These are phyloP conservation scores for Brachionus manjavacas DNA, from an alignment of 1,140 invertebrate species.

Conservation along the genomic window DNA sequence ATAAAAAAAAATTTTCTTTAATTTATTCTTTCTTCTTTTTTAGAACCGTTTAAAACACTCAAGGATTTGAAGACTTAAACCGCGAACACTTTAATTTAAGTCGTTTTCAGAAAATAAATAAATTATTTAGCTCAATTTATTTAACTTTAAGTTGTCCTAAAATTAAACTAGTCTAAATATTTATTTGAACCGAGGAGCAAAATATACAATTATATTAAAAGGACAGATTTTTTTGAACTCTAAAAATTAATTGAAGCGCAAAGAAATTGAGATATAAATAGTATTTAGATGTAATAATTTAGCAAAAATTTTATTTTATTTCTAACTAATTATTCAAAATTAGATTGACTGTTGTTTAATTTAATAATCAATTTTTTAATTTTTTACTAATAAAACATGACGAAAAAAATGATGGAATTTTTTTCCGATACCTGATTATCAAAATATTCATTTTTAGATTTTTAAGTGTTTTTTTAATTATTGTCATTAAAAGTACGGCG, in stretches of 20 bases:
- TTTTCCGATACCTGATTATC: not conserved
- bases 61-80: no score
- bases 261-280: not conserved
- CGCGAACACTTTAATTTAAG: no score
- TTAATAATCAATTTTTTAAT: no score
- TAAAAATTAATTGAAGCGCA: not conserved
- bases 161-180: no score
- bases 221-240: not conserved
- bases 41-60: no score
- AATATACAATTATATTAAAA: not conserved
- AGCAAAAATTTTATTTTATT: not conserved
- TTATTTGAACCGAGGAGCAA: not conserved
- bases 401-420: not conserved
- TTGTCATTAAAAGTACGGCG: not conserved
- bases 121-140: no score
- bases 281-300: not conserved
- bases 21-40: no score
- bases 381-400: not conserved
- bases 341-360: not conserved
- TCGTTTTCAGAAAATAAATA: no score
- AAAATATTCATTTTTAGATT: no score
- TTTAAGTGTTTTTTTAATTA: not conserved
- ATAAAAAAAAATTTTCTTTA: no score
- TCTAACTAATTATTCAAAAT: not conserved
- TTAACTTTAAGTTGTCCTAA: no score